Evolutionary conservation across 2,113 vertebrate species (phyloP), one percentile per base, ranked within the genome.

Genomic region (Andinoacara biseriatus): DNA sequence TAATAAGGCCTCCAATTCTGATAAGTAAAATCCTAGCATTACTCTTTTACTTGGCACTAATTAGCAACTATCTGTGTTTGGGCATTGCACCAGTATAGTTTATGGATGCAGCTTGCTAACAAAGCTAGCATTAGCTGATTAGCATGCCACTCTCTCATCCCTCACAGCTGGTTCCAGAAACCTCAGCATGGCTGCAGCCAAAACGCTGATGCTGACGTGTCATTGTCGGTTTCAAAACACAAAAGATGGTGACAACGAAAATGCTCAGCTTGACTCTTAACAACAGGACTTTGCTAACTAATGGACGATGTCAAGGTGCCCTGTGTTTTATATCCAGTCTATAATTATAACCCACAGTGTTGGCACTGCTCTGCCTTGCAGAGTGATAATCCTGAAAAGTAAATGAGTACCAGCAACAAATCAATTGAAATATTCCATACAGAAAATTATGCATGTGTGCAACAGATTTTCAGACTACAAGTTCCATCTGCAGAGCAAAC

Each of bases 401-500:
- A 17, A 52, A 9, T 17, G 49, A 52, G 29, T 52, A 52, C 20
- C 43, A 69, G 20, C 15, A 49, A 49, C 43, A 18, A 69, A 69
- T 29, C 15, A 9, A 11, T 13, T 7, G 22, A 38, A 77, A 67
- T 20, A 58, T 35, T 20, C 8, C 35, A 35, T 59, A 31, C 22
- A 29, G 14, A 7, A 62, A 58, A 58, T 35, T 10, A 10, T 54
- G 38, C 35, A 76, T 17, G 4, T 26, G 46, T 52, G 58, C 56
- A 77, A 1, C 20, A 72, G 63, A 29, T 69, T 74, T 61, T 79
- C 35, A 58, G 15, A 4, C 5, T 29, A 22, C 76, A 61, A 62
- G 46, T 40, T 33, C n/a, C 57, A n/a, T n/a, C 72, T 76, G 65
- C 79, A 78, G n/a, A 46, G 49, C 20, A 82, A 56, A 88, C 38